phyloP scores from a whole-genome alignment of 2,113 vertebrate genomes.

The Ceyx margarethae region DNA sequence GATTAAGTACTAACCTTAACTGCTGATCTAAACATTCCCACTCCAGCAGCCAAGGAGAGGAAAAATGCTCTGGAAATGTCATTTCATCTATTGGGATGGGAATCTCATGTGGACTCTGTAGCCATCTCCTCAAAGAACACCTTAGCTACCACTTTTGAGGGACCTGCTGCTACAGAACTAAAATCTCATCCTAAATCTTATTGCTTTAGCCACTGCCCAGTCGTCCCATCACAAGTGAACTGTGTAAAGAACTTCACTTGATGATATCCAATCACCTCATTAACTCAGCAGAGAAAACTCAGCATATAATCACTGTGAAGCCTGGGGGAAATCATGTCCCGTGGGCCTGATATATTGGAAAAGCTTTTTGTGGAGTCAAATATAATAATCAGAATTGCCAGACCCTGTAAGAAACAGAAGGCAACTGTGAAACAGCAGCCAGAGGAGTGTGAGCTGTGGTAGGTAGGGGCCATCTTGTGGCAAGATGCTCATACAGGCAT shows the following conservation, averaged over 20 bases:
- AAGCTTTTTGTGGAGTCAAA: not conserved
- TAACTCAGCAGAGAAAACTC: not conserved
- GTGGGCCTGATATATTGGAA: not conserved
- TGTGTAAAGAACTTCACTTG: not conserved
- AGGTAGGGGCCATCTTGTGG: conserved; percentile 45
- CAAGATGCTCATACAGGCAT: fast-evolving
- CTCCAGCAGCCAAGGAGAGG: not conserved
- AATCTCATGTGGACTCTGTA: fast-evolving
- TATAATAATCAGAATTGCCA: not conserved
- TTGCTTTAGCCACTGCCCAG: not conserved
- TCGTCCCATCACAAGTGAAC: not conserved
- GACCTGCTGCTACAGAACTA: not conserved
- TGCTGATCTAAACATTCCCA: not conserved
- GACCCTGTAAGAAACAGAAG: not conserved
- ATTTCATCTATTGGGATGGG: not conserved
- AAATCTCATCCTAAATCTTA: not conserved
- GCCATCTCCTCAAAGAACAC: not conserved
- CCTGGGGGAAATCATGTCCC: not conserved
- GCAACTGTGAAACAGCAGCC: fast-evolving
- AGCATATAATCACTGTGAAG: not conserved
- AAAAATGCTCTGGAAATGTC: conserved; percentile 3
- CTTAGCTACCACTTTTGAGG: not conserved
- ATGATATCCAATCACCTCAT: not conserved
- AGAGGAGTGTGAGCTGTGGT: fast-evolving
- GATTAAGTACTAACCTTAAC: not conserved